Evolutionary conservation across 2,888 invertebrate genomes (phyloP).

Genomic region (Zygaena filipendulae): DNA sequence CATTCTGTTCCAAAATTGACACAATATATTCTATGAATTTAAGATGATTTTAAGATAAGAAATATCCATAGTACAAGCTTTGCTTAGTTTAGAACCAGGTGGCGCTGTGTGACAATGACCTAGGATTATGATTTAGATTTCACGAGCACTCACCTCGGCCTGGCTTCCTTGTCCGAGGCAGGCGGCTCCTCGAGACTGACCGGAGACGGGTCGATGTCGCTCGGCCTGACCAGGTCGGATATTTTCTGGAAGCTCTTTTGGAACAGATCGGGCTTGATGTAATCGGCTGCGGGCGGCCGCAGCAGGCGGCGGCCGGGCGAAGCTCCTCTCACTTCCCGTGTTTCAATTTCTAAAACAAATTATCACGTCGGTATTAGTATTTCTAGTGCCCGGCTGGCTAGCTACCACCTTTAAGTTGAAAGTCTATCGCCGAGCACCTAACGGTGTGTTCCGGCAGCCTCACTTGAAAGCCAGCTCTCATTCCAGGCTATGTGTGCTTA

Average conservation of each 20-base stretch:
- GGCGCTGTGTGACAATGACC: too few relatives aligned
- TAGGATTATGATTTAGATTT: background rate
- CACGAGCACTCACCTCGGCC: conserved; percentile 35
- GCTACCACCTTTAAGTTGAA: too few relatives aligned
- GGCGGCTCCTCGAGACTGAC: conserved; percentile 37
- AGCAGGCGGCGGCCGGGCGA: conserved; percentile 58
- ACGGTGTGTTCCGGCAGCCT: too few relatives aligned
- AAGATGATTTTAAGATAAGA: too few relatives aligned
- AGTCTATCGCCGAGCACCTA: too few relatives aligned
- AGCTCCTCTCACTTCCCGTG: conserved; percentile 25
- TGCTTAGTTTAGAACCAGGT: too few relatives aligned
- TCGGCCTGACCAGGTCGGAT: conserved; percentile 48
- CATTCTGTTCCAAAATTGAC: too few relatives aligned
- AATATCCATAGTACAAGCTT: too few relatives aligned
- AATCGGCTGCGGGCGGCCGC: conserved; percentile 68
- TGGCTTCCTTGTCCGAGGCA: conserved; percentile 34
- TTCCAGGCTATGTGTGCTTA: too few relatives aligned
- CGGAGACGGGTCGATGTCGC: conserved; percentile 35
- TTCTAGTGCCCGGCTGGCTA: too few relatives aligned
- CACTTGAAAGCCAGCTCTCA: too few relatives aligned
- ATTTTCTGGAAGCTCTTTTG: conserved; percentile 64
- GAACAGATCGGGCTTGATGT: conserved; percentile 68
- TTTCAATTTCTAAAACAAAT: conserved; percentile 28
- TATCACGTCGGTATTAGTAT: conserved; percentile 3
- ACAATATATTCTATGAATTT: too few relatives aligned